These are phyloP conservation scores for Brachionus sp. DNA, from an alignment of 1,140 invertebrate species.

Conservation along the genomic window DNA sequence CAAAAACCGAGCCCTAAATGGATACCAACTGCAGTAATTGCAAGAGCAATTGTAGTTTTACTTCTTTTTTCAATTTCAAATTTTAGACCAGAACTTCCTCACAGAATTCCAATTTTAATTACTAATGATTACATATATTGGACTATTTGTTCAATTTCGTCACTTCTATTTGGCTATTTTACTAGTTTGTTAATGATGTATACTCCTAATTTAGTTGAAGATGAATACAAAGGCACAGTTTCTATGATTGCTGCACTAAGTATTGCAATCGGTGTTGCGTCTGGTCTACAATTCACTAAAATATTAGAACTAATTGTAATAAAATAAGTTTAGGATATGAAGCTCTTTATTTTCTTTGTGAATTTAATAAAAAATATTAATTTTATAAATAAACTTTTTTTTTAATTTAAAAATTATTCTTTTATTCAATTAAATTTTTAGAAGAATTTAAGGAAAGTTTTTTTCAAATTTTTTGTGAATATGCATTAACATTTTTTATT, in stretches of 20 bases:
- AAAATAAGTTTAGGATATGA: neutral
- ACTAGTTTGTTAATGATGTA: constrained; percentile 44
- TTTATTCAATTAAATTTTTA: neutral
- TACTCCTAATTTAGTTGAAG: constrained; percentile 15
- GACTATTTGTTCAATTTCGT: neutral
- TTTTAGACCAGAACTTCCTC: neutral
- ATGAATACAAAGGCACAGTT: neutral
- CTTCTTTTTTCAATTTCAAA: constrained; percentile 8
- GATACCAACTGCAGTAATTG: constrained; percentile 1
- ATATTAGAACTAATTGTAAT: constrained; percentile 10
- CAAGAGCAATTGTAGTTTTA: constrained; percentile 25
- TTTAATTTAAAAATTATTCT: neutral
- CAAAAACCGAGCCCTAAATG: constrained; percentile 24
- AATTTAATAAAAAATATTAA: neutral
- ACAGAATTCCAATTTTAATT: neutral
- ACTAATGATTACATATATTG: constrained; percentile 27
- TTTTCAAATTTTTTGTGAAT: no score
- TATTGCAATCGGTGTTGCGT: constrained; percentile 22
- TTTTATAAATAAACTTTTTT: neutral
- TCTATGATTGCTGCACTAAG: constrained; percentile 4
- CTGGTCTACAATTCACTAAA: constrained; percentile 41
- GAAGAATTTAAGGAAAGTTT: no score
- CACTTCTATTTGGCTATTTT: constrained; percentile 35
- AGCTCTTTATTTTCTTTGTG: neutral
- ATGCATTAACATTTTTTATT: no score